Conservation (phyloP, 2,113 vertebrate species). For the Danionella cerebrum region DNA sequence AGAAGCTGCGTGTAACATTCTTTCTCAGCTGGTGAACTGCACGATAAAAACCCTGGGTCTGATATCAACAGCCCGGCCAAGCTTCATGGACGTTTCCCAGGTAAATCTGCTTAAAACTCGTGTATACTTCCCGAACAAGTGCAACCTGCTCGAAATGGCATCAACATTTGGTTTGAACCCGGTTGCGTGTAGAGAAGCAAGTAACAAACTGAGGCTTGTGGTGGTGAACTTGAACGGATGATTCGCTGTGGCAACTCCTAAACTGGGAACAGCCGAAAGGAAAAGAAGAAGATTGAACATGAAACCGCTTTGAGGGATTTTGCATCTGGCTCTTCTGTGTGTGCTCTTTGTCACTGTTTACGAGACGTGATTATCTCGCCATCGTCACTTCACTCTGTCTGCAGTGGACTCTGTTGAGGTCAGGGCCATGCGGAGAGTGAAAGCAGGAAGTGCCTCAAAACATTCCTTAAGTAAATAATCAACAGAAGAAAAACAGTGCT, state of each 20-base stretch:
- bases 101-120: constrained; percentile 48
- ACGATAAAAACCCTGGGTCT: constrained; percentile 82
- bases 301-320: background rate
- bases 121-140: background rate
- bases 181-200: background rate
- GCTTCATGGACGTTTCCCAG: constrained; percentile 86
- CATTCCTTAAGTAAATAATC: background rate
- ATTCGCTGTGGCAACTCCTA: too few species aligned
- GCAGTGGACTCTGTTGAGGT: background rate
- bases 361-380: background rate
- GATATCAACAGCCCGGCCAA: constrained; percentile 83
- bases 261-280: too few species aligned
- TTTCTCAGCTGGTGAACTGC: constrained; percentile 86
- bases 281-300: too few species aligned
- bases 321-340: background rate
- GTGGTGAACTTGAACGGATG: background rate
- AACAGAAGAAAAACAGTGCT: background rate
- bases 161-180: background rate
- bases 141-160: background rate
- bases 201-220: background rate
- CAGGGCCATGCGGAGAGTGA: background rate
- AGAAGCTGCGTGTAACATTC: constrained; percentile 82
- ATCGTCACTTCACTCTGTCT: background rate
- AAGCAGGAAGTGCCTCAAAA: background rate
- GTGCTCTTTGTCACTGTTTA: background rate